Evolutionary conservation across 2,888 invertebrate species (phyloP).

Genomic region (Andricus curvator): DNA sequence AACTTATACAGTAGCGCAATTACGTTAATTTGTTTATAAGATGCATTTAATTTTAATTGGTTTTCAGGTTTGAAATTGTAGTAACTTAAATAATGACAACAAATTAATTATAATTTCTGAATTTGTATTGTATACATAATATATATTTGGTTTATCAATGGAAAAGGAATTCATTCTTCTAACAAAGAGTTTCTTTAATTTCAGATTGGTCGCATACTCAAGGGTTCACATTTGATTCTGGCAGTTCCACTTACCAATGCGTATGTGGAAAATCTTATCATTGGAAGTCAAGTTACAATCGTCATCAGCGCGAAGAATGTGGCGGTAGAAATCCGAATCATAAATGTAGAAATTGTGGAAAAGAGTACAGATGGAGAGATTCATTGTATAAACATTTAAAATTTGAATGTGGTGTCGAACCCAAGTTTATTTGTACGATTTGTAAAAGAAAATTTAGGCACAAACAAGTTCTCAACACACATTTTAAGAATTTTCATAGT

Average conservation of each 20-base stretch:
- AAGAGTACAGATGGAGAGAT: constrained; percentile 21
- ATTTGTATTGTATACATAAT: not conserved
- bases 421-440: constrained; percentile 82
- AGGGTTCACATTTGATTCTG: constrained; percentile 48
- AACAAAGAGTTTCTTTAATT: constrained; percentile 7
- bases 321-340: constrained; percentile 51
- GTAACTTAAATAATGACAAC: not conserved
- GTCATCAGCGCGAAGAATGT: constrained; percentile 71
- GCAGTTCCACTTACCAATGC: constrained; percentile 65
- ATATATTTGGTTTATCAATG: not conserved
- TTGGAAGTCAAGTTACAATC: constrained; percentile 70
- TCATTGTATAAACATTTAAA: constrained; percentile 57
- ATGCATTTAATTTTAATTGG: not conserved
- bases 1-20: no score
- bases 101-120: not conserved
- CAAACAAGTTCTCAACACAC: constrained; percentile 71
- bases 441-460: constrained; percentile 88
- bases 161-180: not conserved
- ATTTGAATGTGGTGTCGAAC: constrained; percentile 69
- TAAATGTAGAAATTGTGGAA: constrained; percentile 26
- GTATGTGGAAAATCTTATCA: constrained; percentile 72
- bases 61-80: not conserved
- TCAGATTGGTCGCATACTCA: not conserved
- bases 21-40: no score
- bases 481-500: constrained; percentile 1